These are phyloP conservation scores for Norana najaformis DNA, from an alignment of 2,888 invertebrate genomes.

Conservation along the genomic window DNA sequence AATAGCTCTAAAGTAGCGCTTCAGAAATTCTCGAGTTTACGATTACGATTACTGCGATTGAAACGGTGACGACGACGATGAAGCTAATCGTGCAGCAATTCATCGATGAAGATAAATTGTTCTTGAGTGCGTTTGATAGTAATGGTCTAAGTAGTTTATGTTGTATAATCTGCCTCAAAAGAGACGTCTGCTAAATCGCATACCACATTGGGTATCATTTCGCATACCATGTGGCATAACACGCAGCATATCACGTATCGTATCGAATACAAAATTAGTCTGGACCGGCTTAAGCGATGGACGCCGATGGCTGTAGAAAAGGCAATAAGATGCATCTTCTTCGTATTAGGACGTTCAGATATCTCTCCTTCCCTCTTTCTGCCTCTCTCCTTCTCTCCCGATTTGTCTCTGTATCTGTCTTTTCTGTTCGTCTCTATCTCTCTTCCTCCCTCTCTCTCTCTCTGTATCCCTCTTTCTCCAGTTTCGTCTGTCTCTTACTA, in stretches of 20 bases:
- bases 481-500: background rate
- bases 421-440: background rate
- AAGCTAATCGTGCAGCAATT: too few species aligned
- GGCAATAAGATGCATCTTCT: background rate
- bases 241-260: background rate
- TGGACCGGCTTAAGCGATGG: background rate
- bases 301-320: background rate
- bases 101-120: background rate
- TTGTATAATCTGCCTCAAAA: background rate
- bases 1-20: too few species aligned
- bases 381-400: background rate
- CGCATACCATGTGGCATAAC: background rate
- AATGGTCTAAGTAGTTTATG: background rate
- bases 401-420: background rate
- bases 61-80: too few species aligned
- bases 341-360: background rate
- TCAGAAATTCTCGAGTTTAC: too few species aligned
- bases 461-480: background rate
- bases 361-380: background rate
- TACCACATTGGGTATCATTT: background rate
- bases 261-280: conserved; percentile 7
- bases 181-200: background rate
- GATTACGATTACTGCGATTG: too few species aligned
- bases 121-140: background rate
- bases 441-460: background rate